A percentile compares a stretch with the other conserved stretches of the same genome.
phyloP scores from a whole-genome alignment of 2,113 vertebrate species.

The Chelonoidis abingdonii region DNA sequence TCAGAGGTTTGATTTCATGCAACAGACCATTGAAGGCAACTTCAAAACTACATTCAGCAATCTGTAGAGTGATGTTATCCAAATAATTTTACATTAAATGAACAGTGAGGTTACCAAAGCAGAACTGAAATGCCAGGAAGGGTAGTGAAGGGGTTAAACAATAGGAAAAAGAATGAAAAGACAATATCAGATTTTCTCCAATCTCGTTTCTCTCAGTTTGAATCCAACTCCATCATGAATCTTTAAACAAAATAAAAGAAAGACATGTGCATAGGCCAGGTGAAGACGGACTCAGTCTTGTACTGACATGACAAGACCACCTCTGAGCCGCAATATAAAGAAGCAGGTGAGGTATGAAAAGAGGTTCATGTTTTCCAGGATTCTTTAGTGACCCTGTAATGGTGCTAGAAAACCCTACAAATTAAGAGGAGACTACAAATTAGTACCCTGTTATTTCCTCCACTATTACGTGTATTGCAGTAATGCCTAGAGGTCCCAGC shows the following conservation, averaged over 20 bases:
- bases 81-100: neutral
- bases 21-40: neutral
- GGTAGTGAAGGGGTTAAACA: neutral
- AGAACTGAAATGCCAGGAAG: neutral
- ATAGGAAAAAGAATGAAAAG: neutral
- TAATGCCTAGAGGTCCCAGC: neutral
- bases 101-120: neutral
- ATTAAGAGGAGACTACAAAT: neutral
- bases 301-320: neutral
- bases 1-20: neutral
- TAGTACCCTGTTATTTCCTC: neutral
- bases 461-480: neutral
- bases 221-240: neutral
- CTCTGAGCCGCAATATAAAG: neutral
- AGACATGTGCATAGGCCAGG: neutral
- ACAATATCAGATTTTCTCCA: too few relatives aligned
- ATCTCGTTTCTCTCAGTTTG: neutral
- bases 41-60: neutral
- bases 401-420: neutral
- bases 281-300: neutral
- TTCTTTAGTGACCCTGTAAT: neutral
- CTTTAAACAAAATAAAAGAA: neutral
- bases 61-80: neutral
- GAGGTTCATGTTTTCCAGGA: neutral
- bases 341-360: neutral